A percentile compares a stretch with the other conserved stretches of the same genome.
phyloP scores from a whole-genome alignment of 2,888 invertebrate species.

The Aleiodes alternator region DNA sequence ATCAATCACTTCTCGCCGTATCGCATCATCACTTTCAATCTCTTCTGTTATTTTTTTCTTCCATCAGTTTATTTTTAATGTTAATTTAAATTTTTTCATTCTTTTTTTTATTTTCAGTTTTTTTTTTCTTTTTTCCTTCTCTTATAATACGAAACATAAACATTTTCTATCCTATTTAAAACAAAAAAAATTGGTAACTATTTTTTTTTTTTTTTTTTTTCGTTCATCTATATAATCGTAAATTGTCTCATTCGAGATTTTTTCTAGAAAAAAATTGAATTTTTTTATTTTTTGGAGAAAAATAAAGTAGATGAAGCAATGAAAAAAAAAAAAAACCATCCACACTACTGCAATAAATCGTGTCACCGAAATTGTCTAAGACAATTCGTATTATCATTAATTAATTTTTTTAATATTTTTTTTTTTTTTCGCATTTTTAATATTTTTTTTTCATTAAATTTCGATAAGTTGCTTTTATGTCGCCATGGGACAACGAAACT shows the following conservation, averaged over 20 bases:
- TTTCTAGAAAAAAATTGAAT: not conserved
- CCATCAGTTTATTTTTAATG: too few species aligned
- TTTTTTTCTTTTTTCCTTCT: too few species aligned
- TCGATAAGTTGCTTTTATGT: constrained; percentile 51
- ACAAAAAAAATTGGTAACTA: constrained; percentile 33
- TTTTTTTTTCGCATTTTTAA: not conserved
- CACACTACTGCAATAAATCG: constrained; percentile 11
- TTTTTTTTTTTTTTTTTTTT: not conserved
- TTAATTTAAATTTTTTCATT: too few species aligned
- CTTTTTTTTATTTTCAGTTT: too few species aligned
- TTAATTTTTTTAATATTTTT: too few species aligned
- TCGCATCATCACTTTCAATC: not conserved
- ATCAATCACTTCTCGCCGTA: constrained; percentile 6
- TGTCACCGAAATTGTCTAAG: constrained; percentile 19
- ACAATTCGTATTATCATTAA: constrained; percentile 6
- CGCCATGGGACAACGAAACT: constrained; percentile 67
- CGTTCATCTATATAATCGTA: constrained; percentile 2
- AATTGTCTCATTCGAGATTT: constrained; percentile 2
- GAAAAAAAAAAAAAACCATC: constrained; percentile 3
- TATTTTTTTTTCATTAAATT: constrained; percentile 16
- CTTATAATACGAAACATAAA: constrained; percentile 21
- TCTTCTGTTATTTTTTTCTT: too few species aligned
- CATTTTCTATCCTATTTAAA: constrained; percentile 25
- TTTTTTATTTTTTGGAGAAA: not conserved
- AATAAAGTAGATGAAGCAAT: constrained; percentile 14